Evolutionary conservation across 1,140 invertebrate species (phyloP).

Genomic region (Eupeodes corollae): DNA sequence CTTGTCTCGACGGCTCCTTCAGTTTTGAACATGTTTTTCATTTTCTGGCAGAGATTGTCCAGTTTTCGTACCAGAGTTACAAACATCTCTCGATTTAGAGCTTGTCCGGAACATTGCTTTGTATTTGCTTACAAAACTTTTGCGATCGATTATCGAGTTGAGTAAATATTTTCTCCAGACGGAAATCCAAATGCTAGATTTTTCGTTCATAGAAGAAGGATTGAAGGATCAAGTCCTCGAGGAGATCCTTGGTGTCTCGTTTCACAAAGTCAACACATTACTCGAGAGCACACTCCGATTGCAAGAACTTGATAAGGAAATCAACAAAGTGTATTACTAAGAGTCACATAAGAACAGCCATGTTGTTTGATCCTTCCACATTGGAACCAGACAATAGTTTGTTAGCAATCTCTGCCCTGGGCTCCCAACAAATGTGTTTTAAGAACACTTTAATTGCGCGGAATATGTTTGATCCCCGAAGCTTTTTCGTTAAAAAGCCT

Average conservation of each 20-base stretch:
- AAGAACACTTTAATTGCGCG: not conserved
- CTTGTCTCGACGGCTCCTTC: too few relatives aligned
- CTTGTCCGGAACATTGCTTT: not conserved
- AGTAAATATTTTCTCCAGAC: not conserved
- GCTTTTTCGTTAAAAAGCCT: constrained; percentile 38
- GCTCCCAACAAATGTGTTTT: not conserved
- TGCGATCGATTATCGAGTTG: not conserved
- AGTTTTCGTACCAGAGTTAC: too few relatives aligned
- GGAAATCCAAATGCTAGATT: not conserved
- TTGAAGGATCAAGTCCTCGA: not conserved
- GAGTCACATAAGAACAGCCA: not conserved
- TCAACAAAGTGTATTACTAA: not conserved
- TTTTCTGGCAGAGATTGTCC: too few relatives aligned
- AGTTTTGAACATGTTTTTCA: too few relatives aligned
- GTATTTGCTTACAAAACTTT: not conserved
- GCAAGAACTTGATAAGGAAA: not conserved
- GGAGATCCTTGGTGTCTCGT: not conserved
- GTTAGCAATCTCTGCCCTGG: not conserved
- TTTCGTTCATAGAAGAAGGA: constrained; percentile 1
- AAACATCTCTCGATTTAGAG: too few relatives aligned
- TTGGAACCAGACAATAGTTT: not conserved
- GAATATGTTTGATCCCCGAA: constrained; percentile 6
- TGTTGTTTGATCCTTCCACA: not conserved
- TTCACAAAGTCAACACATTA: not conserved
- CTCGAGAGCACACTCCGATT: not conserved